phyloP scores from a whole-genome alignment of 2,797 vertebrate genomes.

The Lutjanus campechanus region DNA sequence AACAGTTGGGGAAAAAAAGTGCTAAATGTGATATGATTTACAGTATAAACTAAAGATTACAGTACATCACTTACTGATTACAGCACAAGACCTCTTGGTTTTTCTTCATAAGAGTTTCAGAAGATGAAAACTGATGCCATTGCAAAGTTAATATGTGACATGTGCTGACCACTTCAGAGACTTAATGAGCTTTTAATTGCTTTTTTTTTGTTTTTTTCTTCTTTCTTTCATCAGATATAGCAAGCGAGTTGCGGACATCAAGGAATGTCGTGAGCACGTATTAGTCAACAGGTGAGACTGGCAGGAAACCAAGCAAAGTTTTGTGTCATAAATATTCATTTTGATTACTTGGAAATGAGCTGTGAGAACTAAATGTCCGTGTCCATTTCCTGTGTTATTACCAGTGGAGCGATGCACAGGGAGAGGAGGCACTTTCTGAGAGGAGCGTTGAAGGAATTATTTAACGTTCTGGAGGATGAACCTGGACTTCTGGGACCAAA shows the following conservation, averaged over 20 bases:
- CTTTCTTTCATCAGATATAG: constrained; percentile 83
- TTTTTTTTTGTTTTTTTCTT: not conserved
- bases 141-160: not conserved
- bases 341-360: constrained; percentile 21
- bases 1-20: not conserved
- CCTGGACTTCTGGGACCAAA: constrained; percentile 95
- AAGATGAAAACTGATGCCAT: not conserved
- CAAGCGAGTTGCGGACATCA: constrained; percentile 92
- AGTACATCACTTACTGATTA: not conserved
- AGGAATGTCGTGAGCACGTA: constrained; percentile 91
- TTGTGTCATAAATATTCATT: constrained; percentile 17
- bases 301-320: not conserved
- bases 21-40: not conserved
- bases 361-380: not conserved
- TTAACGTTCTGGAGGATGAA: constrained; percentile 90
- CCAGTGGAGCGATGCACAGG: constrained; percentile 90
- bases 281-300: constrained; percentile 86
- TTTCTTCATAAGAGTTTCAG: not conserved
- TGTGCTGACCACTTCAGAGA: not conserved
- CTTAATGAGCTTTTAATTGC: not conserved
- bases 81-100: not conserved
- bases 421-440: constrained; percentile 90
- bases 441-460: constrained; percentile 89
- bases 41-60: not conserved
- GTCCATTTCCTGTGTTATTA: constrained; percentile 30